phyloP scores from a whole-genome alignment of 2,113 vertebrate genomes.

The Etheostoma spectabile region DNA sequence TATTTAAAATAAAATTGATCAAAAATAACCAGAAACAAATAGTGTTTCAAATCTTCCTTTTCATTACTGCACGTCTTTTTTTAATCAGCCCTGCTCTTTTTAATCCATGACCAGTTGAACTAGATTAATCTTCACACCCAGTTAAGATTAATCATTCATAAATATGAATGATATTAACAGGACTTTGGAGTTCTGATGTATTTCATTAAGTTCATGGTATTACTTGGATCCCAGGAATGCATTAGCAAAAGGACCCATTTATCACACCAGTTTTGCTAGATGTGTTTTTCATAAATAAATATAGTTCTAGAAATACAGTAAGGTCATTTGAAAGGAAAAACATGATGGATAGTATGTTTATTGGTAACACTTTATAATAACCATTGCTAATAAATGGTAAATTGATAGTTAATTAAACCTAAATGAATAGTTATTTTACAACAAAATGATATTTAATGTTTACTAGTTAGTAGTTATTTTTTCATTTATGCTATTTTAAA shows the following conservation, averaged over 20 bases:
- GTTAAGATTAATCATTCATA: neutral
- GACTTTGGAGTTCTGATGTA: neutral
- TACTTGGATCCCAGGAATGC: neutral
- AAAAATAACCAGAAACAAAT: neutral
- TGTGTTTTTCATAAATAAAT: neutral
- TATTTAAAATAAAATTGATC: neutral
- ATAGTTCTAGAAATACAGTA: neutral
- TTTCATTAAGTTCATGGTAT: neutral
- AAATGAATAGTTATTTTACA: no score
- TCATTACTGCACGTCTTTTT: neutral
- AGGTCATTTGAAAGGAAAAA: neutral
- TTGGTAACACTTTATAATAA: no score
- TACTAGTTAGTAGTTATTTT: no score
- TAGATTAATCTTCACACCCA: neutral
- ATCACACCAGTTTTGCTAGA: neutral
- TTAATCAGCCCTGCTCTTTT: neutral
- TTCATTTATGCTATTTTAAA: no score
- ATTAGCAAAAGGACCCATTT: neutral
- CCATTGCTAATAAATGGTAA: no score
- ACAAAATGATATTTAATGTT: no score
- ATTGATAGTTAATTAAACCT: no score
- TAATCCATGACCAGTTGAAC: neutral
- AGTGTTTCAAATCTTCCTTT: constrained; percentile 3
- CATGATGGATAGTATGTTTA: neutral
- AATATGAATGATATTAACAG: neutral